Base-by-base conservation (phyloP, 2,113 vertebrate genomes). In the Sinocyclocheilus anshuiensis region DNA sequence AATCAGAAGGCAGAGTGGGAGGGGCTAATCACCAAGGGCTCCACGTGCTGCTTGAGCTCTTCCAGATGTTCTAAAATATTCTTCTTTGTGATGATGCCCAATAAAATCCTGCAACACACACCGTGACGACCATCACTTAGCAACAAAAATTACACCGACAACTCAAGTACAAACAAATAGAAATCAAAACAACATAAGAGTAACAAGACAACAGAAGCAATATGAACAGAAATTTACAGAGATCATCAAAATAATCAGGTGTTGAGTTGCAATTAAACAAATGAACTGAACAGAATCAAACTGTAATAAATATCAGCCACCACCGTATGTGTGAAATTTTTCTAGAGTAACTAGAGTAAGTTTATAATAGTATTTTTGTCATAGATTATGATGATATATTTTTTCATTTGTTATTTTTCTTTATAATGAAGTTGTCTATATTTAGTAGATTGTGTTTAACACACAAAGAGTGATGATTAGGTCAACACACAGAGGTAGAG, bases 11-110 rank as follows among this genome's bases (percentile, higher is more conserved):
- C 85, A 89, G 87, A 95, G 94, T 94, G 95, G 96, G 96, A 94
- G 95, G 95, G 95, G 95, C 97, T 98, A 97, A 96, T 98, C 97
- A 99, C 98, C 98, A 97, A 94, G 95, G 96, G 96, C 94, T 97
- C 96, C 95, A 95, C 94, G 95, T 96, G 96, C 94, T 96, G 96
- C 97, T 97, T 97, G 96, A 98, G 96, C 96, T 98, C 96, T 96
- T 99, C 97, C 96, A 99, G 97, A 96, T 99, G 98, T 90, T 97
- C 97, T 99, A 99, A 97, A 95, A 98, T 98, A 97, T 99, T 99
- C 98, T 99, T 99, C 98, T 99, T 99, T 95, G 98, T 99, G 98
- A 99, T 99, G 98, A 99, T 98, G 93, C 98, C 98, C 97, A 99
- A 99, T 96, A 99, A 96, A 98, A 96, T 98, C 98, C 98, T 99